Percentiles rank a stretch among this genome's conserved stretches.
phyloP scores from a whole-genome alignment of 2,888 invertebrate genomes.

The Rhimphoctona megacephalus region DNA sequence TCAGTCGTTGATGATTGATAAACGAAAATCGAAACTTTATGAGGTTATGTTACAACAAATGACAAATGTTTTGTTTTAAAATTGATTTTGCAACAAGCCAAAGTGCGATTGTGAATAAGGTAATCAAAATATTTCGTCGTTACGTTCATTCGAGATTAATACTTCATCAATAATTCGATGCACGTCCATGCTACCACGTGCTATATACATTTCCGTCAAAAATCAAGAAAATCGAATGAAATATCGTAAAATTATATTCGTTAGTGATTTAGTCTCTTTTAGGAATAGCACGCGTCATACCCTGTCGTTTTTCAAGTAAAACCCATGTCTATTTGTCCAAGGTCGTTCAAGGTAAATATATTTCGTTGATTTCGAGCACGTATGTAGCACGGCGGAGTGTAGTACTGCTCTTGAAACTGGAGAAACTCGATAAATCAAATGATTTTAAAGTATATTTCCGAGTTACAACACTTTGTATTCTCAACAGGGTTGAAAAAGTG shows the following conservation, averaged over 20 bases:
- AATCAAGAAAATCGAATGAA: not conserved
- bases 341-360: slow-evolving; percentile 31
- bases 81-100: not conserved
- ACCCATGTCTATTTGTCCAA: not conserved
- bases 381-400: not conserved
- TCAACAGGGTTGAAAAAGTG: not conserved
- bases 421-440: slow-evolving; percentile 29
- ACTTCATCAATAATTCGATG: not conserved
- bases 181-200: not conserved
- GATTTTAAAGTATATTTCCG: not conserved
- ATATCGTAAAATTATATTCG: not conserved
- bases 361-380: slow-evolving; percentile 2
- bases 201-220: not conserved
- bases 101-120: not conserved
- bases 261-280: not conserved
- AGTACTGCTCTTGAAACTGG: not conserved
- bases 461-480: slow-evolving; percentile 7
- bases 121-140: not conserved
- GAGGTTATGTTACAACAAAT: too few species aligned
- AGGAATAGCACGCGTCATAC: not conserved
- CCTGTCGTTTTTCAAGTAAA: not conserved
- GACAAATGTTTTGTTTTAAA: too few species aligned
- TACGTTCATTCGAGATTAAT: not conserved
- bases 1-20: too few species aligned
- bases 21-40: too few species aligned